These are phyloP conservation scores for Uria aalge DNA, from an alignment of 2,113 vertebrate genomes.

Conservation along the genomic window DNA sequence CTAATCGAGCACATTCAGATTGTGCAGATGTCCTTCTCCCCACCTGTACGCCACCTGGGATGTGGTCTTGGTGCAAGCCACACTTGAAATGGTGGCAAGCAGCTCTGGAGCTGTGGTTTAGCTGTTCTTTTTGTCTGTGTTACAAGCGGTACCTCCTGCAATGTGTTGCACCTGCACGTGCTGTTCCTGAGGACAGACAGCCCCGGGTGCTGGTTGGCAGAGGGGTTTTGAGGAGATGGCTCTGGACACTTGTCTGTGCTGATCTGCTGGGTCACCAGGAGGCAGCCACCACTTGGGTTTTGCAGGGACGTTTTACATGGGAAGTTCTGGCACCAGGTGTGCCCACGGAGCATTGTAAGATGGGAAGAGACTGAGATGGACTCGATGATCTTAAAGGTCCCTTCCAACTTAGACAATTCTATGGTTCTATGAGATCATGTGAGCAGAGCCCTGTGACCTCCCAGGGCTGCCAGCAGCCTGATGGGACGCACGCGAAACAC, in stretches of 20 bases:
- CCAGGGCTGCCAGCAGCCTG: background rate
- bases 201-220: background rate
- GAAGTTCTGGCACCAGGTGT: background rate
- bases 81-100: background rate
- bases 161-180: accelerated
- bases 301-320: background rate
- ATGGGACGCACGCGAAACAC: background rate
- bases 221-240: background rate
- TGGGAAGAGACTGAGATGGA: background rate
- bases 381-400: background rate
- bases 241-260: background rate
- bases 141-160: background rate
- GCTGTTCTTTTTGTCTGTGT: background rate
- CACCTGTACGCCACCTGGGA: background rate
- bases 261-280: background rate
- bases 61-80: background rate
- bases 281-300: background rate
- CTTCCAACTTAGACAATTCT: background rate
- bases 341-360: background rate
- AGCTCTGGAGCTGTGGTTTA: background rate
- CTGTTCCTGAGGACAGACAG: background rate
- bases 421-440: background rate
- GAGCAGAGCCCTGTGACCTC: background rate
- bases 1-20: background rate
- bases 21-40: background rate